phyloP scores from a whole-genome alignment of 92 coral and sea anemone species.

The Desmophyllum pertusum region DNA sequence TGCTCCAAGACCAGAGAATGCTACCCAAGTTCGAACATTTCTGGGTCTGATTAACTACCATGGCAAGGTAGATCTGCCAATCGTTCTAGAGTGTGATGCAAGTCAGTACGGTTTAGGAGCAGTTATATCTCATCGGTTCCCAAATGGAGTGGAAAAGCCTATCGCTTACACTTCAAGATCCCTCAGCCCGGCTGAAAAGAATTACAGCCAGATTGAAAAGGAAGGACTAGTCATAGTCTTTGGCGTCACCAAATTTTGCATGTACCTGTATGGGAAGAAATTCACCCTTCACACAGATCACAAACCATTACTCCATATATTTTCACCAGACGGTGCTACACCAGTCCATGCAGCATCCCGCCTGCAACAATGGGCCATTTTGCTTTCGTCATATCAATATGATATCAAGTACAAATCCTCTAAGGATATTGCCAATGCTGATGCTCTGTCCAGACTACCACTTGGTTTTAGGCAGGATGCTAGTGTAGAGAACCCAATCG shows the following conservation, averaged over 20 bases:
- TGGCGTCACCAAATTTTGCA: no score
- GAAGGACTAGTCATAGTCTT: slow-evolving; percentile 66
- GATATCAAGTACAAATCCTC: slow-evolving; percentile 46
- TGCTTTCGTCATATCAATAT: slow-evolving; percentile 37
- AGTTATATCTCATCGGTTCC: slow-evolving; percentile 54
- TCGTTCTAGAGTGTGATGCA: slow-evolving; percentile 57
- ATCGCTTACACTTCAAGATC: slow-evolving; percentile 62
- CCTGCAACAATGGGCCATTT: slow-evolving; percentile 42
- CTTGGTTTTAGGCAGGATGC: slow-evolving; percentile 15
- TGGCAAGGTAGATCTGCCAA: slow-evolving; percentile 52
- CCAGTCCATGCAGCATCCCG: slow-evolving; percentile 30
- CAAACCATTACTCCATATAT: background rate
- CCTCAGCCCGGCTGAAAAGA: slow-evolving; percentile 53
- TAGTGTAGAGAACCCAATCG: slow-evolving; percentile 35
- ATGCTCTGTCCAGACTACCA: slow-evolving; percentile 48
- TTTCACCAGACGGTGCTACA: no score
- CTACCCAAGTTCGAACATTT: no score
- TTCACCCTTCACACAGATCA: slow-evolving; percentile 1
- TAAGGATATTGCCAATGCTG: slow-evolving; percentile 47
- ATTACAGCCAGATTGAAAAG: slow-evolving; percentile 72
- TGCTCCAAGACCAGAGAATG: no score
- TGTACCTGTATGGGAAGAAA: no score
- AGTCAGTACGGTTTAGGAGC: slow-evolving; percentile 60
- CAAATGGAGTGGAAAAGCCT: slow-evolving; percentile 44
- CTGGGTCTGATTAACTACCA: no score